Percentiles rank a stretch among this genome's conserved stretches.
Evolutionary conservation across 2,113 vertebrate species (phyloP).

Genomic region (Cacatua alba): DNA sequence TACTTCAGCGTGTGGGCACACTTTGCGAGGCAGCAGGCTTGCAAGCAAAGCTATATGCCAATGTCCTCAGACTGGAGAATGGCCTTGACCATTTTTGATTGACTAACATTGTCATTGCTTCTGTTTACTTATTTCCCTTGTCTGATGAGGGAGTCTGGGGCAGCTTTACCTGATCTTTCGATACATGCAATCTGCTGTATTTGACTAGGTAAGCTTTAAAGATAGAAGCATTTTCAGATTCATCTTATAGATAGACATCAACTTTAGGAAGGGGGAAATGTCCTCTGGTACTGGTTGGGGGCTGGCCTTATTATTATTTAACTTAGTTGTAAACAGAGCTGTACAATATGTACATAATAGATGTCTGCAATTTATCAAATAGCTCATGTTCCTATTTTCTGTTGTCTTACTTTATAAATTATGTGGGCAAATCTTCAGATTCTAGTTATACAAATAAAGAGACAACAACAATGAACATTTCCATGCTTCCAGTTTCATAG

Average conservation of each 20-base stretch:
- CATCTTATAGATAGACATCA: background rate
- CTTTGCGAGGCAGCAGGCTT: background rate
- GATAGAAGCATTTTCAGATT: background rate
- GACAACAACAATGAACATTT: background rate
- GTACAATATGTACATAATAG: background rate
- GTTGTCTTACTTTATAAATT: background rate
- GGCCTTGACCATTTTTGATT: background rate
- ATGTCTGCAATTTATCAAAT: background rate
- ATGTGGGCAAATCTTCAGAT: background rate
- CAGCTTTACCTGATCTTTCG: background rate
- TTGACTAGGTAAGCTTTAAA: background rate
- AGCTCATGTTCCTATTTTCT: background rate
- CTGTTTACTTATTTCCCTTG: background rate
- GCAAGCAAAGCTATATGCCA: background rate
- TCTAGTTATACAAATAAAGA: background rate
- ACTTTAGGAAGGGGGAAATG: background rate
- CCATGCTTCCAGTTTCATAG: background rate
- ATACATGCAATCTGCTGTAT: background rate
- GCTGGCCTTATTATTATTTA: background rate
- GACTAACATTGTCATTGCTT: background rate
- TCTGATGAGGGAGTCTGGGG: background rate
- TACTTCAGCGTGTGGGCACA: accelerated
- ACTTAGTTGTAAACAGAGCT: background rate
- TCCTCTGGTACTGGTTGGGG: background rate
- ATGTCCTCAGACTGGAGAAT: background rate